Base-by-base conservation (phyloP, 2,797 vertebrate genomes). In the Halcyon smyrnensis region DNA sequence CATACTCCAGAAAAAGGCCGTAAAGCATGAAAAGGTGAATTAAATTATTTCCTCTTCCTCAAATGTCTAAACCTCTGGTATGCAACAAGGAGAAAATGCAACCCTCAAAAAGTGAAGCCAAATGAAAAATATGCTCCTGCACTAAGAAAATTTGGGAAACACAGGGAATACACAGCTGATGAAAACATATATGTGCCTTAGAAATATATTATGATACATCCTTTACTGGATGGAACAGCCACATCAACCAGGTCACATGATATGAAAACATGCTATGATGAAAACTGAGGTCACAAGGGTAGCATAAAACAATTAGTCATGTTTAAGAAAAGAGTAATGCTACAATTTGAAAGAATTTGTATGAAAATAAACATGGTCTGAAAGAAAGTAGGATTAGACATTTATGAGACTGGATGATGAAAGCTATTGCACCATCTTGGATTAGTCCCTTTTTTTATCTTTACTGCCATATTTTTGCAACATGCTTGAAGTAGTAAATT, bases 321-420 rank as follows among this genome's bases (percentile, higher is more conserved):
- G 28, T 81, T 97, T 94, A 94, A 94, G 90, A 93, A 96, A 97
- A 87, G 43, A 74, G 14, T 19, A 97, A 89, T 76, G 93, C 84
- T 97, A 97, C 81, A 96, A 97, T 97, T 97, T 97, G 96, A 97
- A 97, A 84, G 87, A 96, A 95, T 97, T 96, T 96, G 77, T 96
- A 93, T 96, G 94, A 95, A 98, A 97, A 97, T 94, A 97, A 97
- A 94, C 93, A 90, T 82, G 56, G 74, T 94, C 88, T 87, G 91
- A 95, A 90, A 73, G 88, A 77, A 91, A 96, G 83, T 87, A 51
- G 63, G 87, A 93, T 92, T 93, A 96, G 96, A 96, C 89, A 95
- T 97, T 98, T 98, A 97, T 93, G 89, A 97, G 96, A 92, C 79
- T 93, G 91, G 89, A 97, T 98, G 97, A 97, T 97, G 97, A 98